Percentiles rank a stretch among this genome's conserved stretches.
phyloP scores from a whole-genome alignment of 2,888 invertebrate genomes.

The Arrhopalites spinosus region DNA sequence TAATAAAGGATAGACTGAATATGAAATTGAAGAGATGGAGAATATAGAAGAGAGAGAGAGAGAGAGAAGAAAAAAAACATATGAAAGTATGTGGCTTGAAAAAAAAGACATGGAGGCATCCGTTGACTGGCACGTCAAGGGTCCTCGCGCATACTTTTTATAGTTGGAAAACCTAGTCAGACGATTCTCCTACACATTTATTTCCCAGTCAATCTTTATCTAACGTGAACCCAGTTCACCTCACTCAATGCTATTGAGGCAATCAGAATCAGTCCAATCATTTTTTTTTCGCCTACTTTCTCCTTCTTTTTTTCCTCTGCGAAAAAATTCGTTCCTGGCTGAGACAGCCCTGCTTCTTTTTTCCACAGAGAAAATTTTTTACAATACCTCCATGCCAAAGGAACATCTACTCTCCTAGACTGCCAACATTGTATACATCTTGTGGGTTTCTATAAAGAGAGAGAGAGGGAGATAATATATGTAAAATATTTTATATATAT shows the following conservation, averaged over 20 bases:
- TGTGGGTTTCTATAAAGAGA: too few species aligned
- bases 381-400: not conserved
- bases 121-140: conserved; percentile 13
- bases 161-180: not conserved
- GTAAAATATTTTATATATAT: too few species aligned
- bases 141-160: not conserved
- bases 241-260: conserved; percentile 28
- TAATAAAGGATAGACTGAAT: not conserved
- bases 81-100: not conserved
- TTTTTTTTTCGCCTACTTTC: conserved; percentile 32
- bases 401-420: too few species aligned
- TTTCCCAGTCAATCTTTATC: conserved; percentile 35
- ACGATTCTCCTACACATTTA: conserved; percentile 30
- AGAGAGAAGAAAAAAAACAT: not conserved
- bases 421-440: too few species aligned
- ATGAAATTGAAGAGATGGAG: not conserved
- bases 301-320: not conserved
- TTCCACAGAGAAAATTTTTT: not conserved
- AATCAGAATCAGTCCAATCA: conserved; percentile 34
- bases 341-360: conserved; percentile 33
- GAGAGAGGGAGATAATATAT: too few species aligned
- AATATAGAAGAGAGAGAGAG: not conserved
- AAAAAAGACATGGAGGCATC: not conserved
- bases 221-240: conserved; percentile 29
- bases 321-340: conserved; percentile 25